Evolutionary conservation across 2,888 invertebrate genomes (phyloP).

Genomic region (Phymatocera aterrima): DNA sequence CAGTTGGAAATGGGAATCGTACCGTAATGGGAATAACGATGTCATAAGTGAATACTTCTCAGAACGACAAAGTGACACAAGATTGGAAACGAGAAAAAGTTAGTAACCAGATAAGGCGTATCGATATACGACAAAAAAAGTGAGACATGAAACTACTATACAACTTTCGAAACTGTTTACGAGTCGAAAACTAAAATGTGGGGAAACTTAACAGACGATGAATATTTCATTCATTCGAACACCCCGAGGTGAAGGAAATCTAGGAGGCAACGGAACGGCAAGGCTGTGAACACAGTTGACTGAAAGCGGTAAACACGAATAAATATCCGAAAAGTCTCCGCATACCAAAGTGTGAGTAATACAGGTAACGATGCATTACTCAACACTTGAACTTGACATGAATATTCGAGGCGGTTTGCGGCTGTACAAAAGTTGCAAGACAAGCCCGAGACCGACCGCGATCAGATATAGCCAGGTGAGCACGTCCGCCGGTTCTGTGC

Average conservation of each 20-base stretch:
- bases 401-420: neutral
- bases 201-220: too few relatives aligned
- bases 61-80: neutral
- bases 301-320: neutral
- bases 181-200: too few relatives aligned
- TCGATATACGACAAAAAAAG: neutral
- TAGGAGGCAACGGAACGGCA: too few relatives aligned
- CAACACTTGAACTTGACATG: neutral
- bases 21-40: neutral
- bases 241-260: too few relatives aligned
- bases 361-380: neutral
- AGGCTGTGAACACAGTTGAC: too few relatives aligned
- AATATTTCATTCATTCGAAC: too few relatives aligned
- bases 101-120: neutral
- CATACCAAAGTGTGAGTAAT: conserved; percentile 1
- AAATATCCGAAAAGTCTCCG: neutral
- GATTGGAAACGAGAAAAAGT: neutral
- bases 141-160: too few relatives aligned
- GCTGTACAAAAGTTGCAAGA: neutral
- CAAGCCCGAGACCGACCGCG: neutral
- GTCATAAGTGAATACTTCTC: neutral
- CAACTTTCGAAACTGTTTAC: too few relatives aligned
- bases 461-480: neutral
- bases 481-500: neutral
- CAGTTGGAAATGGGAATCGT: neutral